Percentiles rank a stretch among this genome's conserved stretches.
Conservation (phyloP, 2,888 invertebrate genomes). For the Eurytoma californica region DNA sequence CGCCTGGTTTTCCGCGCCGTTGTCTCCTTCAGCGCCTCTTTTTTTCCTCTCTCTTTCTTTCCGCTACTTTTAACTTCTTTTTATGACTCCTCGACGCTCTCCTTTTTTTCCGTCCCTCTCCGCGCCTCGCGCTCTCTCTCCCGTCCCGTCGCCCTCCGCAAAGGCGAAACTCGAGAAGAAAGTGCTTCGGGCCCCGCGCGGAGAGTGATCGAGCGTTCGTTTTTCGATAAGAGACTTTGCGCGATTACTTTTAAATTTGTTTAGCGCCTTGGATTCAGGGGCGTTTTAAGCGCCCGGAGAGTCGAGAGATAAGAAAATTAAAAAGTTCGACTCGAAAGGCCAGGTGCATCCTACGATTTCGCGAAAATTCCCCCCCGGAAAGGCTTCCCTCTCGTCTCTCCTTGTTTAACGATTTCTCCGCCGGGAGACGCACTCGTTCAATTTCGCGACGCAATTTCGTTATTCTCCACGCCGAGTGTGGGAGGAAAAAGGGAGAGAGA, state of each 20-base stretch:
- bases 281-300: conserved; percentile 14
- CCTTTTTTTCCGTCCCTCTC: neutral
- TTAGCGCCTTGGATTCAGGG: conserved; percentile 50
- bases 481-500: no score
- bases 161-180: conserved; percentile 29
- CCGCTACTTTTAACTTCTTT: conserved; percentile 51
- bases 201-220: conserved; percentile 46
- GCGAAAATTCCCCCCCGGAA: conserved; percentile 1
- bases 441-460: no score
- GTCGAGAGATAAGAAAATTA: conserved; percentile 53
- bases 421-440: no score
- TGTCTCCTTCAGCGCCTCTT: neutral
- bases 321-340: conserved; percentile 41
- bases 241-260: conserved; percentile 58
- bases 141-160: neutral
- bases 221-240: conserved; percentile 55
- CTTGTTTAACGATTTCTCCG: no score
- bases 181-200: neutral
- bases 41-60: neutral
- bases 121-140: no score
- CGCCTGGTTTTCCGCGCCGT: conserved; percentile 22
- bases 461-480: no score
- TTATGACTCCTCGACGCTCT: conserved; percentile 27
- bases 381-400: no score
- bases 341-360: no score